phyloP scores from a whole-genome alignment of 2,797 vertebrate species.

The Dromococcyx pavoninus region DNA sequence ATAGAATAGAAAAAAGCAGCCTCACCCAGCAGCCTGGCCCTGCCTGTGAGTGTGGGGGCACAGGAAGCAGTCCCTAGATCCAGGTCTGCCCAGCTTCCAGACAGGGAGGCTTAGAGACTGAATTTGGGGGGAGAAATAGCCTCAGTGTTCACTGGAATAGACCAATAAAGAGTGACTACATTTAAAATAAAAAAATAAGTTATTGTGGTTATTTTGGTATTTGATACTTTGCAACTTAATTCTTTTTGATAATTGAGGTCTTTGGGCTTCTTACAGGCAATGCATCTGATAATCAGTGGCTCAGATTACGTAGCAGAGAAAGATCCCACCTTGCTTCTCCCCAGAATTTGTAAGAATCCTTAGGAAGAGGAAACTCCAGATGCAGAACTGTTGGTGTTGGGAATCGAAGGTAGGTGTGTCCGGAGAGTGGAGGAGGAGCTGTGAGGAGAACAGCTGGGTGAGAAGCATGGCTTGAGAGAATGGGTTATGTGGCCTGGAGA shows the following conservation, averaged over 20 bases:
- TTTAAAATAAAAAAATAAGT: not conserved
- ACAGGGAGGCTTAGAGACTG: too few relatives aligned
- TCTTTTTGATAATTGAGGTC: not conserved
- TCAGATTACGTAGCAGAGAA: fast-evolving
- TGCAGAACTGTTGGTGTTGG: fast-evolving
- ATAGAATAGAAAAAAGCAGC: too few relatives aligned
- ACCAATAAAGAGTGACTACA: too few relatives aligned
- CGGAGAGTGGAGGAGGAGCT: fast-evolving
- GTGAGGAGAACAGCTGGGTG: fast-evolving
- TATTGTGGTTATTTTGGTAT: fast-evolving
- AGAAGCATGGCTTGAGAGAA: not conserved
- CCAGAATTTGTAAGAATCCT: fast-evolving
- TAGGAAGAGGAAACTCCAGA: fast-evolving
- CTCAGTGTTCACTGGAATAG: not conserved
- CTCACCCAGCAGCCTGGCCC: not conserved
- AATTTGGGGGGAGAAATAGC: fast-evolving
- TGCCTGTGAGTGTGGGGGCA: fast-evolving
- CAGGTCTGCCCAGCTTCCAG: not conserved
- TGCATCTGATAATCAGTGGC: fast-evolving
- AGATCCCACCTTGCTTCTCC: not conserved
- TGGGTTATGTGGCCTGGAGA: not conserved
- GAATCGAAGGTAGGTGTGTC: not conserved
- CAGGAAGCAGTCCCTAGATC: not conserved
- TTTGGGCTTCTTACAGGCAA: not conserved
- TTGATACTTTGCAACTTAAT: fast-evolving